These are phyloP conservation scores for Lineus longissimus DNA, from an alignment of 1,140 invertebrate species.

Conservation along the genomic window DNA sequence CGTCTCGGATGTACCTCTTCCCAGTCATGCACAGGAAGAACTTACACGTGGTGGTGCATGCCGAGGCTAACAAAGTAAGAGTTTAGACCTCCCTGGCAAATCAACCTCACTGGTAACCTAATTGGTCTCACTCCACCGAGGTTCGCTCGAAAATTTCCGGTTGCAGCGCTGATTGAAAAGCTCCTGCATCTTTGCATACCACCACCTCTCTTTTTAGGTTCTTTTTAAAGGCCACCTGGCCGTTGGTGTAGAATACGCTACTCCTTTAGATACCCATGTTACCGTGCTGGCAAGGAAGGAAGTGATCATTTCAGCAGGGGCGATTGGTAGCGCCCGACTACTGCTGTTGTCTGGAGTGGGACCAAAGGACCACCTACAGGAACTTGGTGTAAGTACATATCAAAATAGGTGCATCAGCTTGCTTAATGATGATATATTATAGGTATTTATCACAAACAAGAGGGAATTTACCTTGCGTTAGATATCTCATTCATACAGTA, in stretches of 20 bases:
- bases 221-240: constrained; percentile 13
- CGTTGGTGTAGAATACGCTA: constrained; percentile 33
- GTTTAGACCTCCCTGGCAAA: too few species aligned
- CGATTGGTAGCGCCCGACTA: constrained; percentile 61
- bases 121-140: too few species aligned
- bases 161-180: too few species aligned
- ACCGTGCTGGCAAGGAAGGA: constrained; percentile 62
- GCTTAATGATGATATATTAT: background rate
- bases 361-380: constrained; percentile 50
- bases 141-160: too few species aligned
- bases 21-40: constrained; percentile 10
- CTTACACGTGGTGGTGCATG: constrained; percentile 6
- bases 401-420: too few species aligned
- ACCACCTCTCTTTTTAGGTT: background rate
- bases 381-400: constrained; percentile 13
- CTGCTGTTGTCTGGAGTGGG: constrained; percentile 62
- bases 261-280: constrained; percentile 46
- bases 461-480: background rate
- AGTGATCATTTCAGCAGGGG: constrained; percentile 58
- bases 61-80: constrained; percentile 8
- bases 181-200: too few species aligned
- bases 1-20: constrained; percentile 4
- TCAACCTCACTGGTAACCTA: too few species aligned
- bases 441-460: background rate
- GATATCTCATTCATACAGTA: too few species aligned